Percentiles rank a stretch among this genome's conserved stretches.
These are phyloP conservation scores for Philaenus spumarius DNA, from an alignment of 1,140 invertebrate genomes.

Conservation along the genomic window DNA sequence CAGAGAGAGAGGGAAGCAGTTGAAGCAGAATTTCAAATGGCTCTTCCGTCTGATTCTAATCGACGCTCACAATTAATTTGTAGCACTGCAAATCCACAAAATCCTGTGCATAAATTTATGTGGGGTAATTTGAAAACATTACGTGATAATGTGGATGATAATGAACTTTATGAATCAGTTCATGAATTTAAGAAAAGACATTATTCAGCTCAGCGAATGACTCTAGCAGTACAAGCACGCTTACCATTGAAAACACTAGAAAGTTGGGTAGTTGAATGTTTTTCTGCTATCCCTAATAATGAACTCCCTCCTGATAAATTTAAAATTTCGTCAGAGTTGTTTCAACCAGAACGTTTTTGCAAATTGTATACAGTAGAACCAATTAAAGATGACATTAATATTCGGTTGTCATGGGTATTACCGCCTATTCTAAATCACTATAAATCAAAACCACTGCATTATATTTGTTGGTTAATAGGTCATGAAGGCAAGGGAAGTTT, in stretches of 20 bases:
- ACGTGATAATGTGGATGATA: constrained; percentile 57
- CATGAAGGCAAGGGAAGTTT: constrained; percentile 86
- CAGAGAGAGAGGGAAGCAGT: constrained; percentile 86
- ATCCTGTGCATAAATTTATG: constrained; percentile 72
- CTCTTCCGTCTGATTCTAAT: constrained; percentile 55
- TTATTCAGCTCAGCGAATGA: constrained; percentile 89
- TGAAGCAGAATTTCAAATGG: constrained; percentile 82
- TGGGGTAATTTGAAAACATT: constrained; percentile 80
- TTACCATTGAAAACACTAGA: constrained; percentile 69
- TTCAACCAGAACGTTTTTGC: constrained; percentile 52
- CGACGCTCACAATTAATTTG: constrained; percentile 68
- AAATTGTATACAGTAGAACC: constrained; percentile 74
- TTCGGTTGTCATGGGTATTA: constrained; percentile 74
- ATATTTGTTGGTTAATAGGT: constrained; percentile 74
- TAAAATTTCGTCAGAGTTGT: constrained; percentile 45
- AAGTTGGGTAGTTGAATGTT: constrained; percentile 53
- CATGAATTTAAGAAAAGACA: constrained; percentile 73
- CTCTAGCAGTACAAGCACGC: constrained; percentile 70
- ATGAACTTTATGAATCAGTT: constrained; percentile 54
- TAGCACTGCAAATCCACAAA: constrained; percentile 41
- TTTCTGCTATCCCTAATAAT: constrained; percentile 58
- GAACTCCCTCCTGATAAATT: constrained; percentile 52
- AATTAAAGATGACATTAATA: constrained; percentile 62
- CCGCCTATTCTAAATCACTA: constrained; percentile 67
- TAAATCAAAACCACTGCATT: constrained; percentile 67